Percentiles rank a stretch among this genome's conserved stretches.
Evolutionary conservation across 2,113 vertebrate genomes (phyloP).

Genomic region (Craseonycteris thonglongyai): DNA sequence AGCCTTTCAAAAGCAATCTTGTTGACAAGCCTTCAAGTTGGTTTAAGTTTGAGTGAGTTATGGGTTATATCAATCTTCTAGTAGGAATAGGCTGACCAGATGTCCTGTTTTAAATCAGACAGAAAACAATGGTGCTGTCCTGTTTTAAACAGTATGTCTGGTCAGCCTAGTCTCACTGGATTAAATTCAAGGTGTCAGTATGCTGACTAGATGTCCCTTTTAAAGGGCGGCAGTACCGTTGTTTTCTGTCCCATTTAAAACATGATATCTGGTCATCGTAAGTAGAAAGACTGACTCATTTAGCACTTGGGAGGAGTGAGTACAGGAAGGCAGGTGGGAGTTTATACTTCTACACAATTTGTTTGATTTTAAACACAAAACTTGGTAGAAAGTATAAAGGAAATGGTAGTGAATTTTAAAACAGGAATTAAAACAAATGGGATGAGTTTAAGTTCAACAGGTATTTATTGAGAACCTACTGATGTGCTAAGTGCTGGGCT

Average conservation of each 20-base stretch:
- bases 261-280: too few species aligned
- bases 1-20: neutral
- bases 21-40: neutral
- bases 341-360: neutral
- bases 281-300: neutral
- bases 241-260: too few species aligned
- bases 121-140: too few species aligned
- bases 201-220: too few species aligned
- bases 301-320: neutral
- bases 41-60: neutral
- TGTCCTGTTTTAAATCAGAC: too few species aligned
- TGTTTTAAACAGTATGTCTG: too few species aligned
- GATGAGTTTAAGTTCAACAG: neutral
- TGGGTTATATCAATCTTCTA: neutral
- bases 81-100: too few species aligned
- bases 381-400: constrained; percentile 2
- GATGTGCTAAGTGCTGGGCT: neutral
- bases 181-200: too few species aligned
- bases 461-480: neutral
- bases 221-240: too few species aligned
- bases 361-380: constrained; percentile 4
- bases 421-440: neutral
- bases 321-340: neutral
- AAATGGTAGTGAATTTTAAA: neutral
- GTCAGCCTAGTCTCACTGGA: too few species aligned